These are phyloP conservation scores for Cephus runcator DNA, from an alignment of 2,888 invertebrate genomes.

Conservation along the genomic window DNA sequence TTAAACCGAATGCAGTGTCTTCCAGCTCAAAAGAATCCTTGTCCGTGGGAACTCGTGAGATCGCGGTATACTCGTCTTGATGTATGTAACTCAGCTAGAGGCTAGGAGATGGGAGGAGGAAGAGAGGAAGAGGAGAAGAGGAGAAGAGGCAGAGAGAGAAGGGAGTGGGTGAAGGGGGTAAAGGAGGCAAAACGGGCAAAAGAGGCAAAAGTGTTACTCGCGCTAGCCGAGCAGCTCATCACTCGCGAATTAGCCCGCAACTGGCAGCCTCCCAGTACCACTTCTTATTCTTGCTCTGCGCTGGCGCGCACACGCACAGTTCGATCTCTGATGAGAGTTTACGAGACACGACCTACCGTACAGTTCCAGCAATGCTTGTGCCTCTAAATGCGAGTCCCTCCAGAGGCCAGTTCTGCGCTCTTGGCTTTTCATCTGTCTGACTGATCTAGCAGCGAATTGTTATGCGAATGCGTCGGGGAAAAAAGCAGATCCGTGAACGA, in stretches of 20 bases:
- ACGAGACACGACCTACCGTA: constrained; percentile 30
- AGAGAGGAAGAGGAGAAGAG: not conserved
- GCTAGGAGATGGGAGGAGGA: constrained; percentile 1
- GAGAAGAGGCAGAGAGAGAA: constrained; percentile 14
- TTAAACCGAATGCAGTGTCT: constrained; percentile 63
- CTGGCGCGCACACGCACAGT: constrained; percentile 24
- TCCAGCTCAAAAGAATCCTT: constrained; percentile 57
- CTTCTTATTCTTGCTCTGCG: constrained; percentile 33
- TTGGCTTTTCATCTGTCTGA: too few relatives aligned
- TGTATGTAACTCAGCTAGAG: constrained; percentile 8
- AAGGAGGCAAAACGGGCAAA: constrained; percentile 23
- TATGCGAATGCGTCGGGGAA: not conserved
- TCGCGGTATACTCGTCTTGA: constrained; percentile 21
- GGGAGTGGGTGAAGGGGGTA: constrained; percentile 20
- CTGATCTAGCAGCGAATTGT: too few relatives aligned
- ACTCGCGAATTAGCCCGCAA: constrained; percentile 52
- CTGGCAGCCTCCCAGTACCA: constrained; percentile 29
- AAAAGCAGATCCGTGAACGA: too few relatives aligned
- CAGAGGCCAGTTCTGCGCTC: not conserved
- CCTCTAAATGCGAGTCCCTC: not conserved
- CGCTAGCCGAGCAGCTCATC: constrained; percentile 42
- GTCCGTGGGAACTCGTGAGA: constrained; percentile 58
- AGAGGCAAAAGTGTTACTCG: constrained; percentile 27
- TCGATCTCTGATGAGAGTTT: constrained; percentile 52
- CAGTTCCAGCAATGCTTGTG: not conserved